Evolutionary conservation across 2,797 vertebrate species (phyloP).

Genomic region (Rhinatrema bivittatum): DNA sequence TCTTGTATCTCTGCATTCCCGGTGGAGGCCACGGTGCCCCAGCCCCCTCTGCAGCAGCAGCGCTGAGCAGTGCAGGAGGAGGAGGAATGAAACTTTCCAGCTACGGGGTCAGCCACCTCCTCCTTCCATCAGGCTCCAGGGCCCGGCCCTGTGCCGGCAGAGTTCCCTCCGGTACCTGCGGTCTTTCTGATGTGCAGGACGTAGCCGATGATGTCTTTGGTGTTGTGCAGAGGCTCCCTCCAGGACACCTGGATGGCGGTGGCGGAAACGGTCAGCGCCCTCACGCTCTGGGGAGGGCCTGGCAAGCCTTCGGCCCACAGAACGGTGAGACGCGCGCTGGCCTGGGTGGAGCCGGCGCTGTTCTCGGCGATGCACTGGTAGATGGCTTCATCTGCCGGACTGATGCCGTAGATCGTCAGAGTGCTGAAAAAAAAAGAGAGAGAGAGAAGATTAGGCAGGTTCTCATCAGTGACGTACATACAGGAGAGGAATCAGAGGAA

Average conservation of each 20-base stretch:
- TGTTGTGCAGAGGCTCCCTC: conserved; percentile 82
- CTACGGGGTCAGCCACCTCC: too few species aligned
- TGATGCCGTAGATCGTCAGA: conserved; percentile 83
- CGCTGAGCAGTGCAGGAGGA: too few species aligned
- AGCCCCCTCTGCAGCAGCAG: too few species aligned
- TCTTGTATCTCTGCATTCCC: too few species aligned
- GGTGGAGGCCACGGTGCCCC: too few species aligned
- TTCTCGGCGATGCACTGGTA: conserved; percentile 97
- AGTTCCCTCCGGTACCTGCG: conserved; percentile 52
- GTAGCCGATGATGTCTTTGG: conserved; percentile 91
- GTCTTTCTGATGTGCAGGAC: conserved; percentile 90
- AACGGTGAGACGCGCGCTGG: conserved; percentile 89
- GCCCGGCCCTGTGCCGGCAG: background rate
- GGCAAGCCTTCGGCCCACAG: conserved; percentile 90
- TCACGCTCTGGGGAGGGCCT: conserved; percentile 68
- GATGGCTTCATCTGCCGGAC: conserved; percentile 89
- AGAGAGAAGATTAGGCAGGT: too few species aligned
- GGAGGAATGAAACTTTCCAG: too few species aligned
- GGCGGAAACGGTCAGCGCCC: conserved; percentile 74
- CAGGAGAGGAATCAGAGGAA: too few species aligned
- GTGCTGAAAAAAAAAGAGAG: conserved; percentile 65
- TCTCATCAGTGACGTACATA: too few species aligned
- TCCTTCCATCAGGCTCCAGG: background rate
- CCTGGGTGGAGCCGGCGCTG: conserved; percentile 89
- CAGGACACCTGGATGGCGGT: conserved; percentile 89